Percentiles rank a stretch among this genome's conserved stretches.
phyloP scores from a whole-genome alignment of 2,797 vertebrate species.

The Gymnocypris eckloni region DNA sequence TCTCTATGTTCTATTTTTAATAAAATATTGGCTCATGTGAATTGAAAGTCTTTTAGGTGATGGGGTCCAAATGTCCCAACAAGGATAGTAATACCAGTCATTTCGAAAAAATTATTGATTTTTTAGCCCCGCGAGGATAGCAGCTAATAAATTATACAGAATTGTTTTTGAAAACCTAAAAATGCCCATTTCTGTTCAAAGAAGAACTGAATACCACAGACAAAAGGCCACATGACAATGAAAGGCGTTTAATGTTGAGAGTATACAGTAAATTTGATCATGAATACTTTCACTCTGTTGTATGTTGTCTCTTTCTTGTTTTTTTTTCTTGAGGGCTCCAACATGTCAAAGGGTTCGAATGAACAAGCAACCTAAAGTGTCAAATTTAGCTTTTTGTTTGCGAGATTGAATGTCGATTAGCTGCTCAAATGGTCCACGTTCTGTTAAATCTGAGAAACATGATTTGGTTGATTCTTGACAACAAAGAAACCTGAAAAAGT shows the following conservation, averaged over 20 bases:
- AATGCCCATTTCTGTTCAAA: neutral
- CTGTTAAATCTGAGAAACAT: slow-evolving; percentile 10
- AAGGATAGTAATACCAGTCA: neutral
- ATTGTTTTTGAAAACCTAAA: neutral
- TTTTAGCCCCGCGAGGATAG: neutral
- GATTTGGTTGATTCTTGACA: slow-evolving; percentile 23
- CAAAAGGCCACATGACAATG: neutral
- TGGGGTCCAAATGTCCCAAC: neutral
- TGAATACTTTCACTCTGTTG: neutral
- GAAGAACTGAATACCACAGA: neutral
- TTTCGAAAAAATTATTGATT: neutral
- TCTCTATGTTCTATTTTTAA: too few relatives aligned
- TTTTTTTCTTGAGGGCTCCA: neutral
- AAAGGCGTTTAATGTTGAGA: neutral
- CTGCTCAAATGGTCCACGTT: slow-evolving; percentile 18
- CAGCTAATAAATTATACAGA: neutral
- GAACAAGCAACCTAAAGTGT: neutral
- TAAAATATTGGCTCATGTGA: too few relatives aligned
- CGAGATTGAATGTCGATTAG: slow-evolving; percentile 16
- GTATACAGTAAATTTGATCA: neutral
- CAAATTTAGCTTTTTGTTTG: neutral
- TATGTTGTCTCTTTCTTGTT: neutral
- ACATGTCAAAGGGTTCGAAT: neutral
- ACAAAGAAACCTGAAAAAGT: slow-evolving; percentile 9
- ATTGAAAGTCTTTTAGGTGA: too few relatives aligned